Evolutionary conservation across 2,888 invertebrate genomes (phyloP), one percentile per base, ranked within the genome.

Genomic region (Platerodrilus igneus): DNA sequence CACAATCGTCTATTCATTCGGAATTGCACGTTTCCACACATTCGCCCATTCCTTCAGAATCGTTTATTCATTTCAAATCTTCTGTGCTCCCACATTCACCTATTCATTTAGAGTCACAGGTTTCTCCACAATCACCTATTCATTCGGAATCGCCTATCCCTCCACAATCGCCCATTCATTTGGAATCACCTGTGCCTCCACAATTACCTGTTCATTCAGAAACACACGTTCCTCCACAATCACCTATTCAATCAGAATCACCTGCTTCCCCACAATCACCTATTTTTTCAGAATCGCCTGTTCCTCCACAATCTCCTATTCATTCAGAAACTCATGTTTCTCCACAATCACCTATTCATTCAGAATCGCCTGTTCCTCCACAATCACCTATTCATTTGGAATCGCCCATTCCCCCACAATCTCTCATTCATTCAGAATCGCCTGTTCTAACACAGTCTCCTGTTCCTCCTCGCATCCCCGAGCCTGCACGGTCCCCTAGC

Each of bases 321-420:
- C 25, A 9, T 11, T 37, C 42, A 11, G 35, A n/a, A n/a, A n/a
- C n/a, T n/a, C n/a, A n/a, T 19, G 23, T 28, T 44, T 11, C 11
- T 25, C 31, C 36, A 23, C 25, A 36, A 17, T 38, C 33, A 5
- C 45, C 41, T 13, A 25, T 16, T 18, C 36, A 9, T 18, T 23
- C 31, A 15, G 11, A 33, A 19, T 32, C 40, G n/a, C 42, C 34
- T 11, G 11, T 28, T 14, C 37, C 17, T 21, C 4, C 32, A n/a
- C n/a, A 46, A 7, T 41, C 45, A 1, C 27, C 44, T 35, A 18
- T 52, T 34, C 39, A n/a, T n/a, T n/a, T n/a, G n/a, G n/a, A n/a
- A n/a, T n/a, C n/a, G n/a, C n/a, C n/a, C n/a, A n/a, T n/a, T n/a
- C n/a, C n/a, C n/a, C n/a, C n/a, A n/a, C n/a, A n/a, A n/a, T n/a